Evolutionary conservation across 1,140 invertebrate genomes (phyloP).

Genomic region (Monomorium pharaonis): DNA sequence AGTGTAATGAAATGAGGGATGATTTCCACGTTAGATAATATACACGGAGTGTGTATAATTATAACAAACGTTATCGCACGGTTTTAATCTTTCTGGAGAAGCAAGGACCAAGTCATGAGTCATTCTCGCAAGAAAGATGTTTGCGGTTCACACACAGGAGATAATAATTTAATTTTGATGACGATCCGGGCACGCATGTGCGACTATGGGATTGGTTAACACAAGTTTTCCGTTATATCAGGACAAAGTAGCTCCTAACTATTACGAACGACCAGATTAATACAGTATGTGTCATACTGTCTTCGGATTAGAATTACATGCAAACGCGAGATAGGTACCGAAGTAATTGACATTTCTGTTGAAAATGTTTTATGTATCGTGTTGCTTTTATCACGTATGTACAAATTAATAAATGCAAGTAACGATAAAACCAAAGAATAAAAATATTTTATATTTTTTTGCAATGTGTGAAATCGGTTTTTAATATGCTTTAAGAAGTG

Average conservation of each 20-base stretch:
- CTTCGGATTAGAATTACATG: neutral
- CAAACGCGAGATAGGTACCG: neutral
- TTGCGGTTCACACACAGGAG: neutral
- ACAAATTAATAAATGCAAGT: neutral
- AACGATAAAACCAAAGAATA: neutral
- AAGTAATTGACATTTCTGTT: neutral
- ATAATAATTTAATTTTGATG: constrained; percentile 66
- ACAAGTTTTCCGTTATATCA: constrained; percentile 54
- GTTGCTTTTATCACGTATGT: neutral
- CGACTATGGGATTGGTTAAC: constrained; percentile 53
- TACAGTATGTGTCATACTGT: constrained; percentile 14
- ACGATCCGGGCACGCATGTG: constrained; percentile 62
- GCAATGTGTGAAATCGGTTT: neutral
- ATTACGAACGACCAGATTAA: constrained; percentile 40
- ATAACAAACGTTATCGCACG: neutral
- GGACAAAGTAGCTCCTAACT: constrained; percentile 29
- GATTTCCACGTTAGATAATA: neutral
- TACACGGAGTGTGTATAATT: neutral
- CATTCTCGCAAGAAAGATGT: neutral
- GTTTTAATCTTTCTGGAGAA: neutral
- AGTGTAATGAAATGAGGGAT: neutral
- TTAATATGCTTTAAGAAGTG: neutral
- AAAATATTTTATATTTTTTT: neutral
- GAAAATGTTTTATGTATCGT: neutral
- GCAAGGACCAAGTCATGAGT: neutral